Evolutionary conservation across 2,888 invertebrate species (phyloP).

Genomic region (Cantharis rustica): DNA sequence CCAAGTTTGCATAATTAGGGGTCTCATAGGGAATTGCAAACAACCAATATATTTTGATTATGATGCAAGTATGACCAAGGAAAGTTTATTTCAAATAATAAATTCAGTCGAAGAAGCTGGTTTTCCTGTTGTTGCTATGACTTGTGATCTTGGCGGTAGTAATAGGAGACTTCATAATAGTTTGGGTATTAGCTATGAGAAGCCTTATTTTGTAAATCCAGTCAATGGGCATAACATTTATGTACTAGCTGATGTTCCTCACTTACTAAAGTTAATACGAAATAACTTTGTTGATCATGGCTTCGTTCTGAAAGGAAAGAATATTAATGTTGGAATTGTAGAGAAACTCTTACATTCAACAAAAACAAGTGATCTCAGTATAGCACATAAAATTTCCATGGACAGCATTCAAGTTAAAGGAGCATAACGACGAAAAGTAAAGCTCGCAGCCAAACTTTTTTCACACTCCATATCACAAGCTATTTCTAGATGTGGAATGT

Average conservation of each 20-base stretch:
- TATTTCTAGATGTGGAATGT: slow-evolving; percentile 14
- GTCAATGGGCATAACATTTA: slow-evolving; percentile 4
- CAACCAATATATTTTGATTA: slow-evolving; percentile 36
- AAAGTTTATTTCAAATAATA: slow-evolving; percentile 30
- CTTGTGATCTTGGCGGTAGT: slow-evolving; percentile 16
- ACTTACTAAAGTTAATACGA: slow-evolving; percentile 19
- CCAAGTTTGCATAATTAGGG: slow-evolving; percentile 31
- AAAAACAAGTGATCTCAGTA: slow-evolving; percentile 3
- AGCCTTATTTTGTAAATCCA: slow-evolving; percentile 16
- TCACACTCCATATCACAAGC: slow-evolving; percentile 28
- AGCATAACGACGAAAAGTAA: slow-evolving; percentile 17
- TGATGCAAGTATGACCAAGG: slow-evolving; percentile 34
- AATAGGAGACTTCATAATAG: slow-evolving; percentile 10
- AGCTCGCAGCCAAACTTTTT: slow-evolving; percentile 32
- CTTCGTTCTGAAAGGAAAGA: slow-evolving; percentile 13
- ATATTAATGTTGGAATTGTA: slow-evolving; percentile 13
- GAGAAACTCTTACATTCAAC: slow-evolving; percentile 9
- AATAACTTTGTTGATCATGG: slow-evolving; percentile 23
- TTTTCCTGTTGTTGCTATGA: slow-evolving; percentile 16
- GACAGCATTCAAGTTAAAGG: slow-evolving; percentile 6
- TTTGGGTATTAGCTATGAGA: not conserved
- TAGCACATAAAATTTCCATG: slow-evolving; percentile 15
- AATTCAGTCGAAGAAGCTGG: slow-evolving; percentile 24
- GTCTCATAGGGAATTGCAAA: slow-evolving; percentile 33
- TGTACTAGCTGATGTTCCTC: slow-evolving; percentile 20